Evolutionary conservation across 2,113 vertebrate species (phyloP).

Genomic region (Nothoprocta pentlandii): DNA sequence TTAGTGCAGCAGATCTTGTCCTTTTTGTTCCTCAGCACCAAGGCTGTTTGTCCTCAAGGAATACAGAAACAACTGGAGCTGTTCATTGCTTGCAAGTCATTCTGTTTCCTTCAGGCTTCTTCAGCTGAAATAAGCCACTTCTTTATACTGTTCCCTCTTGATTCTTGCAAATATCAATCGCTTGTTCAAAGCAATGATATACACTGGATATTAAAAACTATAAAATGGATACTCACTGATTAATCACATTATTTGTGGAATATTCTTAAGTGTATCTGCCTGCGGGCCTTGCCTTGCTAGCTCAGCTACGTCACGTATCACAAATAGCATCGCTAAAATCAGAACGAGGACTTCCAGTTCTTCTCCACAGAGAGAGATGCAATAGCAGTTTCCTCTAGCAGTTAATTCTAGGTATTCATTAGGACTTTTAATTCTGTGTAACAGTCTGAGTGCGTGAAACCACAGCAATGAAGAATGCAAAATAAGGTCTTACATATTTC

Average conservation of each 20-base stretch:
- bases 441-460: background rate
- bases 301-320: background rate
- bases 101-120: background rate
- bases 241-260: background rate
- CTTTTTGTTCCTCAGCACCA: background rate
- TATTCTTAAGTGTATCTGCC: background rate
- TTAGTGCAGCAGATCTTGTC: background rate
- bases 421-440: background rate
- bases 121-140: background rate
- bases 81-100: slow-evolving; percentile 13
- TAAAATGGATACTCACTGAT: background rate
- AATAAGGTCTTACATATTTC: fast-evolving
- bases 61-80: background rate
- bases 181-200: background rate
- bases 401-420: background rate
- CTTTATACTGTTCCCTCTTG: background rate
- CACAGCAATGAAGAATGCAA: fast-evolving
- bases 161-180: background rate
- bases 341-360: background rate
- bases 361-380: background rate
- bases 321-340: background rate
- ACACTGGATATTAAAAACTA: background rate
- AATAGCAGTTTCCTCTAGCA: background rate
- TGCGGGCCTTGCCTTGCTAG: background rate
- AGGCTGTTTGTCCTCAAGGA: background rate